Base-by-base conservation (phyloP, 2,113 vertebrate genomes). In the Strix aluco region DNA sequence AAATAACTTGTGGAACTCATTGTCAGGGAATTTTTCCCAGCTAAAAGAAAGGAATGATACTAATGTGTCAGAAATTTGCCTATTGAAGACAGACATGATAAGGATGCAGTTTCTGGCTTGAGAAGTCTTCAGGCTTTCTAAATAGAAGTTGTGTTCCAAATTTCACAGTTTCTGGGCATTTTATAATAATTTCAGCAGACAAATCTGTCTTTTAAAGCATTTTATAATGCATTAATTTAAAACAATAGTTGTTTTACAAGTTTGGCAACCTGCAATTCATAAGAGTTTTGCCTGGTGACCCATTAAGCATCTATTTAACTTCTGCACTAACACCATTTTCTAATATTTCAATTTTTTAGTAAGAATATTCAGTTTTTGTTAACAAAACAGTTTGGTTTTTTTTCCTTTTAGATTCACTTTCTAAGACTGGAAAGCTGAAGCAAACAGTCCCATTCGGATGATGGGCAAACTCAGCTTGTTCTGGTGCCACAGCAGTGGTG, bases 1-100 rank as follows among this genome's bases (percentile, higher is more conserved):
- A 81, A 91, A 79, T 71, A 67, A 65, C 49, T 95, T 85, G 73
- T 95, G 94, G 74, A 93, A 91, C 36, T 93, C 70, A 49, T 85
- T 90, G 78, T 87, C 62, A 59, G 62, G 52, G 73, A 90, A 54
- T 72, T 96, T 88, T 55, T 81, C 47, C 49, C 27, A 79, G 22
- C 21, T 92, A 65, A 90, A 89, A 81, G 42, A 88, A 86, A 77
- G 61, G 47, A 79, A 75, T 67, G 14, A n/a, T n/a, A 75, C 30
- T 63, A 67, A 87, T 29, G 21, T 85, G 58, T 91, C 62, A 87
- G 75, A 94, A 84, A 72, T 49, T 69, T 93, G 46, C 36, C 73
- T 85, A 5, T 52, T 82, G 73, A 94, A 96, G 69, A 87, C 78
- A 87, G 81, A 32, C 57, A 59, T 3, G 3, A 65, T 42, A 70